Evolutionary conservation across 1,140 invertebrate genomes (phyloP), one percentile per base, ranked within the genome.

Genomic region (Caenorhabditis briggsae): DNA sequence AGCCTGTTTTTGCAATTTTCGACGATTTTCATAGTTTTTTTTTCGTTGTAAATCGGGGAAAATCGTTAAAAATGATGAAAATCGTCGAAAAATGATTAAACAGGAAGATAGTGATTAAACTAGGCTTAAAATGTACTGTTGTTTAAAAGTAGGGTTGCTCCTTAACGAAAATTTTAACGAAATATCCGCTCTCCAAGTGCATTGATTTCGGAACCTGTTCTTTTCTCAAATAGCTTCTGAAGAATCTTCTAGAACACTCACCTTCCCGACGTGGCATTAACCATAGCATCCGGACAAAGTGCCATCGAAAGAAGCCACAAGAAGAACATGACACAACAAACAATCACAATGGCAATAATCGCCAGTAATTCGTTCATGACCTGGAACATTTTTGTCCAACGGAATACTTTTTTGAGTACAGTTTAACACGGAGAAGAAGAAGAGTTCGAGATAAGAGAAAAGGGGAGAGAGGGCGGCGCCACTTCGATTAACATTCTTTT

Each of bases 301-400:
- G 88, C 88, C 88, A 89, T 89, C 8, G 87, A 88, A 8, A 89
- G n/a, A 48, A 89, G 84, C 88, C 88, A 89, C 11, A 85, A 78
- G 48, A 89, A 88, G 85, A 89, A 89, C 88, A 89, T 89, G 23
- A 88, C 74, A 64, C 88, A 89, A 48, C 88, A 89, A 20, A 89
- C 61, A n/a, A 89, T 82, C 1, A 89, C 88, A 56, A 89, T 89
- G 65, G 56, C 41, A 18, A 89, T 88, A 41, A 89, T 89, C 5
- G 88, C 88, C 48, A 89, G 46, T 23, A 89, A 74, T 74, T 89
- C 88, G 48, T 89, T 83, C 88, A 89, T 89, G n/a, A 78, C 70
- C 70, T 78, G 70, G 70, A 78, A 78, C 70, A 78, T 78, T 48
- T 53, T 50, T 18, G 33, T 11, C 33, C 25, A 33, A 11, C n/a